Conservation (phyloP, 2,888 invertebrate species). For the Callinectes sapidus region DNA sequence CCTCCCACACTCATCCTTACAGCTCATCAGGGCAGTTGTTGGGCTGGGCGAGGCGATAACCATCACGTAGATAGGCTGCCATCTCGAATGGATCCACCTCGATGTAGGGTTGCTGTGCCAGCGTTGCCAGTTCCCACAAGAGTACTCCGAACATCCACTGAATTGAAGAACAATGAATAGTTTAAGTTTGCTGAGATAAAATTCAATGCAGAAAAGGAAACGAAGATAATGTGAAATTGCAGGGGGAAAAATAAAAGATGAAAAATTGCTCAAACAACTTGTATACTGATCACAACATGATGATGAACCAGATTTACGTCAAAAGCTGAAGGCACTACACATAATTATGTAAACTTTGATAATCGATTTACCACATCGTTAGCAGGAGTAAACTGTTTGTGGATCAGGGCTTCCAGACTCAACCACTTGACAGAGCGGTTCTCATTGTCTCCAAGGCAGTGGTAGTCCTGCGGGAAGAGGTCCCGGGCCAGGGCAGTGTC, state of each 20-base stretch:
- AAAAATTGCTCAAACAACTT: background rate
- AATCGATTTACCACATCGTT: slow-evolving; percentile 84
- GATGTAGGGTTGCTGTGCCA: slow-evolving; percentile 95
- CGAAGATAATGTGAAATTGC: background rate
- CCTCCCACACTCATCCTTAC: slow-evolving; percentile 49
- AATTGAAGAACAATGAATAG: background rate
- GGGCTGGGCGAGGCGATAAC: slow-evolving; percentile 95
- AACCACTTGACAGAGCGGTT: slow-evolving; percentile 98
- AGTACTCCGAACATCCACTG: slow-evolving; percentile 74
- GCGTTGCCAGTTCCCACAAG: slow-evolving; percentile 78
- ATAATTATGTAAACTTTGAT: background rate
- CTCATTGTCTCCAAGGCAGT: slow-evolving; percentile 97
- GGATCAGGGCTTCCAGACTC: slow-evolving; percentile 90
- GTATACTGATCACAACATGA: background rate
- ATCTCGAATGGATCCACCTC: slow-evolving; percentile 98
- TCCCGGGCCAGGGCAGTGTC: slow-evolving; percentile 95
- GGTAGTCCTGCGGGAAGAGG: slow-evolving; percentile 96
- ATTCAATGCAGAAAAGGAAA: background rate
- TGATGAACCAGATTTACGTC: background rate
- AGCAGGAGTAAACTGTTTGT: slow-evolving; percentile 89
- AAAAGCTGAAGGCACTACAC: background rate
- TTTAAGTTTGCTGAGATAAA: background rate
- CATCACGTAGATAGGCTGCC: slow-evolving; percentile 92
- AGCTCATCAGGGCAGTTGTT: slow-evolving; percentile 96
- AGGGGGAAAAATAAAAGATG: background rate